A percentile compares a stretch with the other conserved stretches of the same genome.
These are phyloP conservation scores for Harpagifer antarcticus DNA, from an alignment of 2,797 vertebrate species.

Conservation along the genomic window DNA sequence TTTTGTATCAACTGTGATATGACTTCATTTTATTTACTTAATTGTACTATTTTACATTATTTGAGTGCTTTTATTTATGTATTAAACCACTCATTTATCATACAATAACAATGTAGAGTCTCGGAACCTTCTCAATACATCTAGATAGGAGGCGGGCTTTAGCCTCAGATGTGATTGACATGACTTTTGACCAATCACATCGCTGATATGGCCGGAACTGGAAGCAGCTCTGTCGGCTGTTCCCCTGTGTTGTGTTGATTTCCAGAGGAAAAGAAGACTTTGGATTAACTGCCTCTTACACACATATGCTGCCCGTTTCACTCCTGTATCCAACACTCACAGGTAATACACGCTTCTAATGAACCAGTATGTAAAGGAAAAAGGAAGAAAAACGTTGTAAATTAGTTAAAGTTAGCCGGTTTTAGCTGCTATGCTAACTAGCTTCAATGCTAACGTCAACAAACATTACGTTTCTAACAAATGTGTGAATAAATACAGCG, in stretches of 20 bases:
- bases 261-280: conserved; percentile 73
- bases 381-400: too few relatives aligned
- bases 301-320: conserved; percentile 48
- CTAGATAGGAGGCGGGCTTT: conserved; percentile 33
- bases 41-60: too few relatives aligned
- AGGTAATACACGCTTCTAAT: conserved; percentile 74
- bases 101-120: neutral
- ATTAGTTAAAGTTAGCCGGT: conserved; percentile 68
- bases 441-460: conserved; percentile 70
- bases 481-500: neutral
- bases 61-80: neutral
- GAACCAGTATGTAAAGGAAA: neutral
- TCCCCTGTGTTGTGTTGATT: conserved; percentile 78
- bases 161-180: conserved; percentile 30
- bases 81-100: neutral
- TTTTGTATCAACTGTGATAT: too few relatives aligned
- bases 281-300: conserved; percentile 70
- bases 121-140: conserved; percentile 29
- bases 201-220: conserved; percentile 42
- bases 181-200: conserved; percentile 69
- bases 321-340: conserved; percentile 57
- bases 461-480: conserved; percentile 48
- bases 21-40: too few relatives aligned
- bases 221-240: conserved; percentile 52
- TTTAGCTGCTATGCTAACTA: conserved; percentile 66